These are phyloP conservation scores for Operophtera brumata DNA, from an alignment of 2,888 invertebrate genomes.

Conservation along the genomic window DNA sequence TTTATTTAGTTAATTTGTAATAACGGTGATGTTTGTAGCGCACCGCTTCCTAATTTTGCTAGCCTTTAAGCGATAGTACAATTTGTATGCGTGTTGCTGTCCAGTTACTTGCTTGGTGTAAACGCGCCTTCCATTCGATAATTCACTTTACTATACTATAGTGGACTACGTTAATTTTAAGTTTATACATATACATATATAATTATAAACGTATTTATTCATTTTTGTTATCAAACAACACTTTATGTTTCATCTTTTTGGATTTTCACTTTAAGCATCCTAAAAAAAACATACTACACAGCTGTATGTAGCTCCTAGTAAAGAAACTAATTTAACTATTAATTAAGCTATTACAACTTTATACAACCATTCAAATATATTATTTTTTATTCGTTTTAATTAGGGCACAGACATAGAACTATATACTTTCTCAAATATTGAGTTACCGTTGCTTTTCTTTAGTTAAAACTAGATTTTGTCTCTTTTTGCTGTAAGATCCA, in stretches of 20 bases:
- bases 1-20: too few relatives aligned
- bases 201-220: background rate
- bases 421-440: constrained; percentile 63
- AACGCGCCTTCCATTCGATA: background rate
- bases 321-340: background rate
- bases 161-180: background rate
- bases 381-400: constrained; percentile 19
- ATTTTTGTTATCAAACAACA: background rate
- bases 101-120: constrained; percentile 1
- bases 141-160: background rate
- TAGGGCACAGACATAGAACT: constrained; percentile 33
- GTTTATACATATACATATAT: background rate
- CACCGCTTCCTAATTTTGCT: too few relatives aligned
- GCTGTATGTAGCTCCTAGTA: too few relatives aligned
- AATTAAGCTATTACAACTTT: background rate
- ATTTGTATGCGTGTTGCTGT: background rate
- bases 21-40: too few relatives aligned
- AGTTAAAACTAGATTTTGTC: constrained; percentile 16
- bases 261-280: background rate
- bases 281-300: background rate
- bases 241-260: background rate
- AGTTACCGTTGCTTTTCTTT: constrained; percentile 55
- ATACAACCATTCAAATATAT: constrained; percentile 25
- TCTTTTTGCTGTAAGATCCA: background rate
- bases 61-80: too few relatives aligned